These are phyloP conservation scores for Potamilus streckersoni DNA, from an alignment of 1,140 invertebrate species.

Conservation along the genomic window DNA sequence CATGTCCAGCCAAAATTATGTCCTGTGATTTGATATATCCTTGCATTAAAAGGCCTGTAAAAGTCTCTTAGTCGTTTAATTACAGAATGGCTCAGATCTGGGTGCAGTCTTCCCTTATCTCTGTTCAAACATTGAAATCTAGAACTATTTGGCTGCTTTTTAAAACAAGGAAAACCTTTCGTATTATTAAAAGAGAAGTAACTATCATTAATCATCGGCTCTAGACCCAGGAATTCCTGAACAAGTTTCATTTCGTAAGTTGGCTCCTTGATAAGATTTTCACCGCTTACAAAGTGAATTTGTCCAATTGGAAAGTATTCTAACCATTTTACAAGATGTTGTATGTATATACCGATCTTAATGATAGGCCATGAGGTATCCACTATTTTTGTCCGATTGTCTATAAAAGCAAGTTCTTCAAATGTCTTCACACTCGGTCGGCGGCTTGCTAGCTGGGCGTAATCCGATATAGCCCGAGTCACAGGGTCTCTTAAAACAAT, in stretches of 20 bases:
- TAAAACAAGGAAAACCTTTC: conserved; percentile 91
- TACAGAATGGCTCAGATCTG: conserved; percentile 78
- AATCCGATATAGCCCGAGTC: conserved; percentile 90
- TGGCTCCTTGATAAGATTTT: conserved; percentile 85
- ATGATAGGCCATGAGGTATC: conserved; percentile 88
- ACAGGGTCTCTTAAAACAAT: conserved; percentile 92
- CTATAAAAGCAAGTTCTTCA: conserved; percentile 78
- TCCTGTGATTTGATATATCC: conserved; percentile 90
- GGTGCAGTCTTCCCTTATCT: conserved; percentile 90
- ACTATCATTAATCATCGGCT: conserved; percentile 85
- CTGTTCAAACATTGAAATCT: conserved; percentile 89
- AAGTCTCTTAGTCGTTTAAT: conserved; percentile 84
- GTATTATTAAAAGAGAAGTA: conserved; percentile 94
- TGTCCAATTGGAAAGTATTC: conserved; percentile 83
- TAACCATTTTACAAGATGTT: conserved; percentile 84
- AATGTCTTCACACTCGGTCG: conserved; percentile 81
- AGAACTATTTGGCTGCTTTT: conserved; percentile 79
- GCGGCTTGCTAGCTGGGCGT: conserved; percentile 75
- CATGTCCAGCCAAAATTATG: conserved; percentile 55
- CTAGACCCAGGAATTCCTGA: conserved; percentile 86
- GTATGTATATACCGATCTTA: conserved; percentile 85
- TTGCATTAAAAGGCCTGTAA: conserved; percentile 88
- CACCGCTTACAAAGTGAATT: conserved; percentile 87
- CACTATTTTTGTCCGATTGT: conserved; percentile 70
- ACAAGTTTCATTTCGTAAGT: conserved; percentile 84